phyloP scores from a whole-genome alignment of 2,888 invertebrate genomes.

The Brenthis daphne region DNA sequence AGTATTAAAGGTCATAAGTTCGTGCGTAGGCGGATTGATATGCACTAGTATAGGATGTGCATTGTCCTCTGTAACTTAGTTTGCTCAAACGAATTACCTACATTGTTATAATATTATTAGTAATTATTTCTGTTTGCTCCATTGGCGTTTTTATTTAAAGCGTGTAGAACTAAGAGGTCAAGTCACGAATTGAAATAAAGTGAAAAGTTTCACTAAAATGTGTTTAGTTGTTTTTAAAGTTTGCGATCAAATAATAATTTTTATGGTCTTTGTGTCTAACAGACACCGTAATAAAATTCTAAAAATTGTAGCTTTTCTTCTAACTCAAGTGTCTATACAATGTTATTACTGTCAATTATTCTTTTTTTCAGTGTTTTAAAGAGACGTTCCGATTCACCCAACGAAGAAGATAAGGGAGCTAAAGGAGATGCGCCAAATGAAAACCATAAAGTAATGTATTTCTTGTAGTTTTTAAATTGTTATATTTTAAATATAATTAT shows the following conservation, averaged over 20 bases:
- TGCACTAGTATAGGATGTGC: not conserved
- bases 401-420: slow-evolving; percentile 82
- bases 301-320: too few species aligned
- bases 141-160: not conserved
- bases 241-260: not conserved
- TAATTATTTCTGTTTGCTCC: not conserved
- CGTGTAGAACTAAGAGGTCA: too few species aligned
- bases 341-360: not conserved
- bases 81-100: not conserved
- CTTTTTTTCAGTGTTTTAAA: slow-evolving; percentile 66
- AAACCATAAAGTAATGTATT: slow-evolving; percentile 75
- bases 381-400: slow-evolving; percentile 82
- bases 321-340: too few species aligned
- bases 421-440: slow-evolving; percentile 77
- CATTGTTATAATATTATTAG: not conserved
- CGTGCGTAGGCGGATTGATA: not conserved
- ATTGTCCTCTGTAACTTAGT: too few species aligned
- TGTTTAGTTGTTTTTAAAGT: not conserved
- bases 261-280: too few species aligned
- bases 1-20: not conserved
- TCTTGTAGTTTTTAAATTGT: not conserved
- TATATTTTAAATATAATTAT: too few species aligned
- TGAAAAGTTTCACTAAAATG: too few species aligned
- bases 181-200: too few species aligned
- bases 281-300: too few species aligned